Base-by-base conservation (phyloP, 2,797 vertebrate species). In the Danio albolineatus region DNA sequence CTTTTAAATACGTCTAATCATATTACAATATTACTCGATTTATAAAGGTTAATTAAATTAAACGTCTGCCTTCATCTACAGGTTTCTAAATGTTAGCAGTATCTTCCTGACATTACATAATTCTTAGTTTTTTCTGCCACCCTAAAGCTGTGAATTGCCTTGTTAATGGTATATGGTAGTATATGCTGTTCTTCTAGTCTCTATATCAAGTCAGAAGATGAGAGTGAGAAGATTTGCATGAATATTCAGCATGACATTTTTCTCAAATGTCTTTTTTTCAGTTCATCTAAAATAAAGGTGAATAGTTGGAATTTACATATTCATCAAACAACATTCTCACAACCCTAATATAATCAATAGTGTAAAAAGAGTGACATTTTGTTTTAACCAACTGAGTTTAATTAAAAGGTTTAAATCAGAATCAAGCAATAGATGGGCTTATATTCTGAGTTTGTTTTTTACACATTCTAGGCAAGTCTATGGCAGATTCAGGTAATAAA, bases 361-460 rank as follows among this genome's bases (percentile, higher is more conserved):
- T 48, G 57, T 38, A 49, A 14, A 75, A 73, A 59, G 54, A 59
- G 9, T 48, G 41, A 73, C 56, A 48, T 60, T 61, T 64, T 7
- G n/a, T 73, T 76, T 64, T 64, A 44, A 51, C 13, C 38, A 53
- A 53, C 38, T 16, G 59, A 53, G 46, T 41, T 65, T 21, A 65
- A 41, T 54, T 13, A 41, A 76, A 62, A 65, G 12, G 43, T 75
- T 28, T 62, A 57, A 46, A 60, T 73, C 44, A 8, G 71, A 73
- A 46, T 3, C 10, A 59, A 73, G 5, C 56, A 44, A 28, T 13
- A 69, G 0, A 59, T 1, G 3, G 28, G 28, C n/a, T 59, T 73
- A 41, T 59, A 36, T 59, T 59, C 41, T 28, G 48, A 60, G 43
- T 38, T n/a, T 46, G 44, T n/a, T 54, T 14, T 14, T 36, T 46